Percentiles rank a stretch among this genome's conserved stretches.
phyloP scores from a whole-genome alignment of 2,797 vertebrate genomes.

The Halcyon leucocephala region DNA sequence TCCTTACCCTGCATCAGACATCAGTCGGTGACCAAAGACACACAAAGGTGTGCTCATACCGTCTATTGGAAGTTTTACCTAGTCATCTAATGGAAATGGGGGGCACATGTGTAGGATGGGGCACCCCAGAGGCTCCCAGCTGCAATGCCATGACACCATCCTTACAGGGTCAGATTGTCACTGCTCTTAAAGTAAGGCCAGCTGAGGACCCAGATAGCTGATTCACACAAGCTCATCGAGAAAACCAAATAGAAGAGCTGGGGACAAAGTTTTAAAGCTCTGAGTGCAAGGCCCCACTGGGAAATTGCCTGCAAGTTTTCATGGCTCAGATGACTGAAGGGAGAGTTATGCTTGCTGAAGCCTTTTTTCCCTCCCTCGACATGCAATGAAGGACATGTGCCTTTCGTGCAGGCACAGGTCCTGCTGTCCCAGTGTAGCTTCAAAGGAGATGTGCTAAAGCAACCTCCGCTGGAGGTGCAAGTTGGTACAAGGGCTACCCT shows the following conservation, averaged over 20 bases:
- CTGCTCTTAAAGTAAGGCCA: neutral
- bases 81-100: neutral
- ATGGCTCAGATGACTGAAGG: neutral
- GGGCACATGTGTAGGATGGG: neutral
- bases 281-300: neutral
- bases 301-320: neutral
- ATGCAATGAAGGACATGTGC: neutral
- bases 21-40: slow-evolving; percentile 24
- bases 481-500: neutral
- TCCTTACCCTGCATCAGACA: neutral
- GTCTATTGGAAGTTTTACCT: neutral
- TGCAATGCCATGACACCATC: neutral
- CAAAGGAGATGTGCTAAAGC: neutral
- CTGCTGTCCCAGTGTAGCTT: neutral
- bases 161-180: neutral
- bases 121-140: neutral
- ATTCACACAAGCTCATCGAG: neutral
- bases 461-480: neutral
- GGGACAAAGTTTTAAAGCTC: neutral
- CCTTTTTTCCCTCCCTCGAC: neutral
- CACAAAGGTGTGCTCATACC: neutral
- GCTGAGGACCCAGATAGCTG: neutral
- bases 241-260: neutral
- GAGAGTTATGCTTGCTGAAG: neutral
- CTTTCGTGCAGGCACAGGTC: neutral